These are phyloP conservation scores for Tenthredo amoena DNA, from an alignment of 2,888 invertebrate genomes.

Conservation along the genomic window DNA sequence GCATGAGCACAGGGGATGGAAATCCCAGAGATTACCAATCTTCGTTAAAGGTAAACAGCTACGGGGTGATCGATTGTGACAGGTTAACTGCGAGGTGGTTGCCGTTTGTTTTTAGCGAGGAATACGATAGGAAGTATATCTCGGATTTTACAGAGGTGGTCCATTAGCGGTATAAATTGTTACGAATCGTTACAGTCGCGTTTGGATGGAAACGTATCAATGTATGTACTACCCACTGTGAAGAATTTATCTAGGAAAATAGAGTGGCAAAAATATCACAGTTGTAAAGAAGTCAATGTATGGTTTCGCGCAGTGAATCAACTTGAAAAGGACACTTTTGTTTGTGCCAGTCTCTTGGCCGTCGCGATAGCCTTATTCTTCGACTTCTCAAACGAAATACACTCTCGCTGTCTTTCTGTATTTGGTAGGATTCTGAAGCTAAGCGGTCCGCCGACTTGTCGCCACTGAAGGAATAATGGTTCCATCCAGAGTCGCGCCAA, in stretches of 20 bases:
- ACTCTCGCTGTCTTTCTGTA: conserved; percentile 47
- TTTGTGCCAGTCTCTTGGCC: conserved; percentile 39
- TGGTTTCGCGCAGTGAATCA: conserved; percentile 26
- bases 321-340: conserved; percentile 41
- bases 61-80: conserved; percentile 49
- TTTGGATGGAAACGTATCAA: not conserved
- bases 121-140: conserved; percentile 54
- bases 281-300: conserved; percentile 15
- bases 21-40: conserved; percentile 45
- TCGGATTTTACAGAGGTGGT: conserved; percentile 28
- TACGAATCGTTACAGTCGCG: conserved; percentile 33
- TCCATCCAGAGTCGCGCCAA: conserved; percentile 68
- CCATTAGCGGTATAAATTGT: conserved; percentile 35
- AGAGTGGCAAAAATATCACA: conserved; percentile 17
- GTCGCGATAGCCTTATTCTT: conserved; percentile 46
- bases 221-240: not conserved
- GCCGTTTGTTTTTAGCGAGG: conserved; percentile 64
- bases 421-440: conserved; percentile 49
- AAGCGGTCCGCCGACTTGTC: conserved; percentile 61
- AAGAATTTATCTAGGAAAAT: conserved; percentile 34
- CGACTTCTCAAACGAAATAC: conserved; percentile 33
- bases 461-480: conserved; percentile 73
- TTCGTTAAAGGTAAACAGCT: conserved; percentile 43
- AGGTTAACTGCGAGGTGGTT: conserved; percentile 47
- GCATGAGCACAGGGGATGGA: conserved; percentile 8